These are phyloP conservation scores for Boloria selene DNA, from an alignment of 2,888 invertebrate genomes.

Conservation along the genomic window DNA sequence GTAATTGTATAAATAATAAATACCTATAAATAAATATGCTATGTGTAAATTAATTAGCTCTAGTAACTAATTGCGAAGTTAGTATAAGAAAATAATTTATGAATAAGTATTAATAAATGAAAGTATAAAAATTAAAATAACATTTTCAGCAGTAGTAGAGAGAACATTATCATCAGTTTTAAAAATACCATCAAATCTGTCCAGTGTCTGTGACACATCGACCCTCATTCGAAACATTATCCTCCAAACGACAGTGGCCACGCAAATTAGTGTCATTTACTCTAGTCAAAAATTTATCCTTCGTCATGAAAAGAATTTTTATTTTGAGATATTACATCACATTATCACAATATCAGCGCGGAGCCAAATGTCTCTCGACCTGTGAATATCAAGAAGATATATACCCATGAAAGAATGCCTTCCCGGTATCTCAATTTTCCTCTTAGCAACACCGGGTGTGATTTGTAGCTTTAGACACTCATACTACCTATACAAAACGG, in stretches of 20 bases:
- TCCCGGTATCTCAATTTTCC: slow-evolving; percentile 80
- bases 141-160: too few species aligned
- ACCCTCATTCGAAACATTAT: slow-evolving; percentile 17
- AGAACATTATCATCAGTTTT: too few species aligned
- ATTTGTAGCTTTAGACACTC: slow-evolving; percentile 68
- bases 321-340: slow-evolving; percentile 70
- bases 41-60: too few species aligned
- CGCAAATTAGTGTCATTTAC: slow-evolving; percentile 25
- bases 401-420: slow-evolving; percentile 80
- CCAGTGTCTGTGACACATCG: slow-evolving; percentile 5
- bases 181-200: not conserved
- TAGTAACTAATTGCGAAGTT: too few species aligned
- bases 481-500: slow-evolving; percentile 77
- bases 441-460: slow-evolving; percentile 77
- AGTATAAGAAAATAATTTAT: too few species aligned
- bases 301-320: slow-evolving; percentile 69
- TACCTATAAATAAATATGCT: too few species aligned
- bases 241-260: slow-evolving; percentile 16
- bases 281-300: slow-evolving; percentile 14
- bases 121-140: not conserved
- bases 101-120: not conserved
- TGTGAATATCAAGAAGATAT: slow-evolving; percentile 79
- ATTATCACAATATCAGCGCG: slow-evolving; percentile 77
- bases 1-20: too few species aligned
- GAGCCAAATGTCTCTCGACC: slow-evolving; percentile 70